Evolutionary conservation across 2,113 vertebrate species (phyloP), one percentile per base, ranked within the genome.

Genomic region (Eidolon helvum): DNA sequence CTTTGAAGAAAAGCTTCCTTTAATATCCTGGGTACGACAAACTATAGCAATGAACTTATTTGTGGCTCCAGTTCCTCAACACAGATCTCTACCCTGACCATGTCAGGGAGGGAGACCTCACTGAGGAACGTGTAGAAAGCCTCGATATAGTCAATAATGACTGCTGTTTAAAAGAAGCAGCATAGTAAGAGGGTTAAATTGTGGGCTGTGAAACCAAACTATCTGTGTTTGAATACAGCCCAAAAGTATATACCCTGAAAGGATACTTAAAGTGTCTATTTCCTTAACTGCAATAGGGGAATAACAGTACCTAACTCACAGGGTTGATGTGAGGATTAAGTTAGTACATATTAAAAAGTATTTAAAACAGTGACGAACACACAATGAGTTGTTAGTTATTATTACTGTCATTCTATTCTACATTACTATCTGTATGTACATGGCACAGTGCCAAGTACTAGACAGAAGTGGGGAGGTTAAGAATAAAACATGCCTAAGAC

Each of bases 1-100:
- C 95, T 93, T 87, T 30, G 43, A 83, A 93, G 65, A 95, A 33
- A 90, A 82, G 87, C 15, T 55, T 53, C 35, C 55, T 90, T 96
- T 82, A 91, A n/a, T 55, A 91, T 50, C 84, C 68, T 59, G 45
- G 22, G 50, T 50, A 53, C 21, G 84, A 82, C 38, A 57, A 57
- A 74, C 45, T 14, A 77, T 0, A 24, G 40, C 2, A 0, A 53
- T 77, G 48, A 33, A 45, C 19, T 6, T 33, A 59, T 8, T 33
- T n/a, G n/a, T 6, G 48, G 22, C 38, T 14, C 59, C 45, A 10
- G n/a, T 14, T 48, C 63, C 50, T 79, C 57, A 77, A 40, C 18
- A 75, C 24, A 43, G 43, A 71, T 38, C 59, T 71, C 63, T 9
- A 50, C 33, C 7, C 43, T 30, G n/a, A 15, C 83, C 43, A 8